Conservation (phyloP, 2,797 vertebrate species). For the Gymnocypris eckloni region DNA sequence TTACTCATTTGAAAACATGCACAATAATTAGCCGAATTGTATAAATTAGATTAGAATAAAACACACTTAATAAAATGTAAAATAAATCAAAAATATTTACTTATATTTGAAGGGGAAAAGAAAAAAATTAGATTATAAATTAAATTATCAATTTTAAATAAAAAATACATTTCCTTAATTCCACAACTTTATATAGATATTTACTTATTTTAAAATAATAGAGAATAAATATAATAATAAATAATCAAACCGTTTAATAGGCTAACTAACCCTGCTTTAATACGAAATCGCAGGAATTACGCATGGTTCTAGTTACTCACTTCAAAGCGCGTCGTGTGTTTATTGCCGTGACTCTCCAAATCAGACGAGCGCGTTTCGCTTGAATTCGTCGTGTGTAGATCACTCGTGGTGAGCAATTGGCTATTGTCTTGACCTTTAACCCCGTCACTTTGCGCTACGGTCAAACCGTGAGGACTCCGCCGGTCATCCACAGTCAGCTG, state of each 20-base stretch:
- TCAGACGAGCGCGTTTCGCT: constrained; percentile 71
- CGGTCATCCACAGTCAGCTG: constrained; percentile 73
- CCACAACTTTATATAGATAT: not conserved
- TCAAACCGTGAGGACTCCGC: constrained; percentile 68
- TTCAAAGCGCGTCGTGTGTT: constrained; percentile 72
- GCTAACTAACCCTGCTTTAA: not conserved
- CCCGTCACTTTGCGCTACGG: constrained; percentile 61
- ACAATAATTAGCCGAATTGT: constrained; percentile 18
- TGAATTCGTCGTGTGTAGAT: constrained; percentile 68
- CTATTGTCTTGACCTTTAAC: constrained; percentile 64
- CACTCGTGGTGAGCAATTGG: constrained; percentile 59
- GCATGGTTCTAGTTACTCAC: constrained; percentile 67
- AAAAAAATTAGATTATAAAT: not conserved
- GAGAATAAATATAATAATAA: not conserved
- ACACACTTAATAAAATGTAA: not conserved
- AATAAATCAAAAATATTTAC: not conserved
- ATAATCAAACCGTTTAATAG: not conserved
- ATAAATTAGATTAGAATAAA: not conserved
- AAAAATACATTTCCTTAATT: not conserved
- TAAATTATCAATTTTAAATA: not conserved
- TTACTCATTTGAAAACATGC: constrained; percentile 20
- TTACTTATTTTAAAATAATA: not conserved
- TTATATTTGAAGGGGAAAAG: not conserved
- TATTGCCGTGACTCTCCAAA: constrained; percentile 72
- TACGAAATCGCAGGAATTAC: not conserved